Evolutionary conservation across 64 coral and sea anemone genomes (phyloP).

Genomic region (Pocillopora verrucosa): DNA sequence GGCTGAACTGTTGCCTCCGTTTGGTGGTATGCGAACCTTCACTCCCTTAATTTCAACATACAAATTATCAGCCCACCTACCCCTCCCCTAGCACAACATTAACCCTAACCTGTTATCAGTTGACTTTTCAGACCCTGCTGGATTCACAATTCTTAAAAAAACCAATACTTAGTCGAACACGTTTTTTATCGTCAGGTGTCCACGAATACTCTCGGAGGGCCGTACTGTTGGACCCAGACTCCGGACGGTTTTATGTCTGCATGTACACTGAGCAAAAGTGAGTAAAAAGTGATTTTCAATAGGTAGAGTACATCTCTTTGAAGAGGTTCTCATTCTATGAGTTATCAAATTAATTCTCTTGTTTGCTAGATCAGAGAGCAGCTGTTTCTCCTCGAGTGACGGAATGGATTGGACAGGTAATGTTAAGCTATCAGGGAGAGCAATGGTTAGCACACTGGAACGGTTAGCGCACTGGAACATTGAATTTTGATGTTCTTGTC

Average conservation of each 20-base stretch:
- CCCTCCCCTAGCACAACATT: neutral
- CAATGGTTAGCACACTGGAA: too few species aligned
- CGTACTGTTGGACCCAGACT: conserved; percentile 47
- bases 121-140: too few species aligned
- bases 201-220: conserved; percentile 66
- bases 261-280: conserved; percentile 68
- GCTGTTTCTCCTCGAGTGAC: conserved; percentile 68
- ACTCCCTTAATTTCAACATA: neutral
- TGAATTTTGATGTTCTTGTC: too few species aligned
- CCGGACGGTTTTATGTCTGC: conserved; percentile 58
- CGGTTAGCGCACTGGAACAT: too few species aligned
- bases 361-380: conserved; percentile 62
- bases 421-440: too few species aligned
- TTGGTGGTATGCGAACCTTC: conserved; percentile 40
- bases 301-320: neutral
- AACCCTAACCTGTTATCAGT: too few species aligned
- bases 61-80: too few species aligned
- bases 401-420: conserved; percentile 83
- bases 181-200: conserved; percentile 16
- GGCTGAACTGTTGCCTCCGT: conserved; percentile 53
- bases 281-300: neutral
- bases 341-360: neutral
- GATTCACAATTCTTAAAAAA: too few species aligned
- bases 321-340: neutral
- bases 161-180: neutral